phyloP scores from a whole-genome alignment of 2,797 vertebrate species.

The Hafferia zeledoni region DNA sequence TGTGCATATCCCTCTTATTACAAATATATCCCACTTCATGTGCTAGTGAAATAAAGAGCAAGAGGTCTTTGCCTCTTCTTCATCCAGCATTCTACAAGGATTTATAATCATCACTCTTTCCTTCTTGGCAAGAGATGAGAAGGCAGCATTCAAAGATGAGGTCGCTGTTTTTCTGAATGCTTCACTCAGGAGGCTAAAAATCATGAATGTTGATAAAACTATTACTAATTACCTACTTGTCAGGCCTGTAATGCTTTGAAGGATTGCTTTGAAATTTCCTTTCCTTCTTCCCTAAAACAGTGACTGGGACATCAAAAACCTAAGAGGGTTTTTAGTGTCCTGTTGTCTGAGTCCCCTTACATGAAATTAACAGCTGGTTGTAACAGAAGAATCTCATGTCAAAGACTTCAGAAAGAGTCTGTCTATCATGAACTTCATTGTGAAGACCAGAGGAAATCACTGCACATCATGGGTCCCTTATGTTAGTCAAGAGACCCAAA shows the following conservation, averaged over 20 bases:
- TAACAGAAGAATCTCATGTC: not conserved
- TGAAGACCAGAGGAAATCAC: not conserved
- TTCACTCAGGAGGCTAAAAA: not conserved
- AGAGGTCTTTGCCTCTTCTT: not conserved
- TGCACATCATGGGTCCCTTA: fast-evolving
- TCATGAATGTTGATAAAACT: not conserved
- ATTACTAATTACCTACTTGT: not conserved
- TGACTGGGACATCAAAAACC: not conserved
- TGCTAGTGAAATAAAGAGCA: not conserved
- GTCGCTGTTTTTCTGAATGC: not conserved
- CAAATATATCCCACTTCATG: not conserved
- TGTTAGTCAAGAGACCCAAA: not conserved
- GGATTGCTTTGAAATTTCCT: not conserved
- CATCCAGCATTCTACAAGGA: not conserved
- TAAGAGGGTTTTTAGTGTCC: not conserved
- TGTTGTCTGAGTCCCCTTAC: not conserved
- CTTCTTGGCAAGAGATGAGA: slow-evolving; percentile 26
- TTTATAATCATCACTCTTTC: not conserved
- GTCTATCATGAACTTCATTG: not conserved
- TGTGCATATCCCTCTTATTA: not conserved
- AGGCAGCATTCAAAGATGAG: not conserved
- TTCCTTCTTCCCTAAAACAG: not conserved
- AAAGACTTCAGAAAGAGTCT: not conserved
- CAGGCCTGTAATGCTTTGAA: not conserved
- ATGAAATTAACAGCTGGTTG: not conserved